phyloP scores from a whole-genome alignment of 2,797 vertebrate species.

The Oryzias dopingdopingensis region DNA sequence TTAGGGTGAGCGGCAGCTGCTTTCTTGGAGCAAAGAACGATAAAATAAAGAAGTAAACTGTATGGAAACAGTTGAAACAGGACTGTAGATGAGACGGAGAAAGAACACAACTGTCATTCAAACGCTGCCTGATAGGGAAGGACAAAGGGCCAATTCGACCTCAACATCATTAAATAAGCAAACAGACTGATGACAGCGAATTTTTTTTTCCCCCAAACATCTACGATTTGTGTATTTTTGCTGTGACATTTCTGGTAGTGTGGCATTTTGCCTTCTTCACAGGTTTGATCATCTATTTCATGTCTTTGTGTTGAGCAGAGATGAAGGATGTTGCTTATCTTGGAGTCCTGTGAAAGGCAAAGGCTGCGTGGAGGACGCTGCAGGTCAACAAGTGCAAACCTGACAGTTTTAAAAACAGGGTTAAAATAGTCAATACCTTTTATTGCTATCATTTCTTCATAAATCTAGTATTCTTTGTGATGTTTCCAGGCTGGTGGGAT shows the following conservation, averaged over 20 bases:
- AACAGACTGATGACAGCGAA: slow-evolving; percentile 37
- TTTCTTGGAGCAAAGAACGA: too few species aligned
- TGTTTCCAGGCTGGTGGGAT: slow-evolving; percentile 3
- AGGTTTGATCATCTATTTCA: slow-evolving; percentile 50
- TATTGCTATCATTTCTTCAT: slow-evolving; percentile 5
- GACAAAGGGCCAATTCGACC: slow-evolving; percentile 1
- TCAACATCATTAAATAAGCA: slow-evolving; percentile 26
- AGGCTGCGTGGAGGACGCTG: slow-evolving; percentile 3
- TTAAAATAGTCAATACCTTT: background rate
- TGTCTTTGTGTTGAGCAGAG: slow-evolving; percentile 34
- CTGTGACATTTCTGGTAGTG: slow-evolving; percentile 45
- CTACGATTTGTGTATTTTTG: slow-evolving; percentile 18
- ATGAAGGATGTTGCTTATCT: slow-evolving; percentile 48
- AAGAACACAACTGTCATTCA: slow-evolving; percentile 2
- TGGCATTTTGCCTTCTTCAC: slow-evolving; percentile 29
- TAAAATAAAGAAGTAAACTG: too few species aligned
- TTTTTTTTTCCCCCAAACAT: slow-evolving; percentile 48
- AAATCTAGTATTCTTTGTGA: background rate
- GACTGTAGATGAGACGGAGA: background rate
- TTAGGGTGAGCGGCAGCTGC: too few species aligned
- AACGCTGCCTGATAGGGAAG: background rate
- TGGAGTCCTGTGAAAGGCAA: slow-evolving; percentile 11
- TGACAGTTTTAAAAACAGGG: background rate
- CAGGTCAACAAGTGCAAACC: slow-evolving; percentile 14
- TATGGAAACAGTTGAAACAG: too few species aligned